These are phyloP conservation scores for Sarcophaga carnaria DNA, from an alignment of 2,888 invertebrate species.

Conservation along the genomic window DNA sequence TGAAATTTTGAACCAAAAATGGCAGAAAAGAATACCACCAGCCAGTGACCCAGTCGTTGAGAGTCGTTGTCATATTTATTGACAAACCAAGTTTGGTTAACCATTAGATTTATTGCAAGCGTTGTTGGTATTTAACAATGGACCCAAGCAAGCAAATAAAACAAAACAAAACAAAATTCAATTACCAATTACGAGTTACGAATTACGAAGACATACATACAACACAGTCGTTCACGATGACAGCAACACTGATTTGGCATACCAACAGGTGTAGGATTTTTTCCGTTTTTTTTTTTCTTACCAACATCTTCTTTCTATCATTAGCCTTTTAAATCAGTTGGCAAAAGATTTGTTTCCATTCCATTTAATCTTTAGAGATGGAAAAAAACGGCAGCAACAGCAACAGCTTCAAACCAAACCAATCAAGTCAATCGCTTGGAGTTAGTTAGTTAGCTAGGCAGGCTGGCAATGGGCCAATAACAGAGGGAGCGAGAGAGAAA, in stretches of 20 bases:
- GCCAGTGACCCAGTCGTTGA: slow-evolving; percentile 56
- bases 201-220: neutral
- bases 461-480: neutral
- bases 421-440: neutral
- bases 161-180: slow-evolving; percentile 20
- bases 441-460: no score
- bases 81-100: neutral
- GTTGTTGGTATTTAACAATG: neutral
- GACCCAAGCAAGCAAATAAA: neutral
- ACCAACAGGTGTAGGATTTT: slow-evolving; percentile 59
- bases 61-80: neutral
- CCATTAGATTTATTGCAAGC: neutral
- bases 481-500: no score
- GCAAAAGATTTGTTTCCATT: slow-evolving; percentile 15
- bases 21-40: slow-evolving; percentile 39
- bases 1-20: slow-evolving; percentile 43
- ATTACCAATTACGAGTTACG: slow-evolving; percentile 44
- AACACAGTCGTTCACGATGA: neutral
- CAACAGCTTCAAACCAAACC: neutral
- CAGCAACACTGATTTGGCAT: slow-evolving; percentile 26
- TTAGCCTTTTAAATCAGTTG: slow-evolving; percentile 18
- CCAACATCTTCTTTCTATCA: slow-evolving; percentile 9
- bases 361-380: slow-evolving; percentile 18
- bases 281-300: neutral
- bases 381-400: neutral